A percentile compares a stretch with the other conserved stretches of the same genome.
Evolutionary conservation across 2,113 vertebrate species (phyloP).

Genomic region (Paraplagusia blochii): DNA sequence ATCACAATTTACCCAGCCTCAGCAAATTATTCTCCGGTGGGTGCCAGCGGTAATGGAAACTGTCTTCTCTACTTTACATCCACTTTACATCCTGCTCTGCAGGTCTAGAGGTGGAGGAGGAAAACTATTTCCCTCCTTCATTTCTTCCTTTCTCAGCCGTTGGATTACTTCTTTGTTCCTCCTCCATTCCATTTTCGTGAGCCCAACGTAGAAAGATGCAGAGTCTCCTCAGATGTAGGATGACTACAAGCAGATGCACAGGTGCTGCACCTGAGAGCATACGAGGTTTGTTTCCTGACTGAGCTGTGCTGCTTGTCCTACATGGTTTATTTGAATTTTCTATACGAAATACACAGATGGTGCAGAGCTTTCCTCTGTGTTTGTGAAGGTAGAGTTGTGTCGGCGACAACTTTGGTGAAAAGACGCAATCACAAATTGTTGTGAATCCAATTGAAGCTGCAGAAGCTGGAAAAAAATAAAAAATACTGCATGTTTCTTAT

Average conservation of each 20-base stretch:
- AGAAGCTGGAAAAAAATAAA: no score
- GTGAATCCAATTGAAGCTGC: background rate
- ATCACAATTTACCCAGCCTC: conserved; percentile 84
- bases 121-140: background rate
- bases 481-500: no score
- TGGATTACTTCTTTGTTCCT: background rate
- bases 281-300: conserved; percentile 37
- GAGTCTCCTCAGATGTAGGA: conserved; percentile 31
- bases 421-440: background rate
- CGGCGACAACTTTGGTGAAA: background rate
- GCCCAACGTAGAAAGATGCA: conserved; percentile 26
- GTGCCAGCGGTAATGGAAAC: conserved; percentile 80
- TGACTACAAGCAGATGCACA: conserved; percentile 31
- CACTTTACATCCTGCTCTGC: conserved; percentile 64
- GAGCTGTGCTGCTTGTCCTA: conserved; percentile 18
- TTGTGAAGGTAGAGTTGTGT: background rate
- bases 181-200: background rate
- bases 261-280: conserved; percentile 11
- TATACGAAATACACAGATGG: conserved; percentile 27
- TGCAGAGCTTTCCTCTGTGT: background rate
- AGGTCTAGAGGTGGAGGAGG: conserved; percentile 46
- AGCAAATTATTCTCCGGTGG: conserved; percentile 79
- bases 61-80: conserved; percentile 79
- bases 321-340: no score
- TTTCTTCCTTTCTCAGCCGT: background rate